These are phyloP conservation scores for Emmelina monodactyla DNA, from an alignment of 2,888 invertebrate genomes.

Conservation along the genomic window DNA sequence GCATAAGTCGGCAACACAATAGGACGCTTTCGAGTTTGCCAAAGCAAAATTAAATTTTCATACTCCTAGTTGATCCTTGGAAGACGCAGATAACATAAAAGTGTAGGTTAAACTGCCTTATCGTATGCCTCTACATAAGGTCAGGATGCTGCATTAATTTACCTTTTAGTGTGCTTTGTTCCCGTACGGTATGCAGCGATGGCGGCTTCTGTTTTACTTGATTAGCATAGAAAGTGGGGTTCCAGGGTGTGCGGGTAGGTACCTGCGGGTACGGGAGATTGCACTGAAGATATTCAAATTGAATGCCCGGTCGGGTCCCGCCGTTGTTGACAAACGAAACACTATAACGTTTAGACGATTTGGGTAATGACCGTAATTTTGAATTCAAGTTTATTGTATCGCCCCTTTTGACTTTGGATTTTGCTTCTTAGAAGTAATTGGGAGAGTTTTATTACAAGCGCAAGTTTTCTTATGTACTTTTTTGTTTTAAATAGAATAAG, in stretches of 20 bases:
- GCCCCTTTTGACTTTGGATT: conserved; percentile 20
- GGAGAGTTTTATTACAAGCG: not conserved
- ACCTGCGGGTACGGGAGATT: conserved; percentile 25
- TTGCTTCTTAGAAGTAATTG: not conserved
- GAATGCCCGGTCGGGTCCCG: conserved; percentile 26
- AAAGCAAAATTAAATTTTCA: conserved; percentile 61
- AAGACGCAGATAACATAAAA: conserved; percentile 48
- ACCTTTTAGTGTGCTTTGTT: conserved; percentile 47
- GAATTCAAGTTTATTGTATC: conserved; percentile 11
- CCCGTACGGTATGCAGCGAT: conserved; percentile 14
- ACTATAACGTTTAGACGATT: conserved; percentile 33
- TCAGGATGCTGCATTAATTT: conserved; percentile 48
- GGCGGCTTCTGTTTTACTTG: not conserved
- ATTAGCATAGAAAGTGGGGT: not conserved
- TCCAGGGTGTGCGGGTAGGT: not conserved
- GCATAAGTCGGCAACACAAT: conserved; percentile 54
- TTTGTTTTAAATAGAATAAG: conserved; percentile 69
- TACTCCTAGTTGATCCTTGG: conserved; percentile 53
- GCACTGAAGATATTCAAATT: conserved; percentile 47
- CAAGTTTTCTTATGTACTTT: too few relatives aligned
- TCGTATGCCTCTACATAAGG: conserved; percentile 44
- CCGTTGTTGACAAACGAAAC: conserved; percentile 38
- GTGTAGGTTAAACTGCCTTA: conserved; percentile 43
- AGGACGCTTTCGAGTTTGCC: conserved; percentile 47
- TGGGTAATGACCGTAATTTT: conserved; percentile 36